Conservation (phyloP, 35 echinoderm and acorn worm genomes). For the Patiria miniata region DNA sequence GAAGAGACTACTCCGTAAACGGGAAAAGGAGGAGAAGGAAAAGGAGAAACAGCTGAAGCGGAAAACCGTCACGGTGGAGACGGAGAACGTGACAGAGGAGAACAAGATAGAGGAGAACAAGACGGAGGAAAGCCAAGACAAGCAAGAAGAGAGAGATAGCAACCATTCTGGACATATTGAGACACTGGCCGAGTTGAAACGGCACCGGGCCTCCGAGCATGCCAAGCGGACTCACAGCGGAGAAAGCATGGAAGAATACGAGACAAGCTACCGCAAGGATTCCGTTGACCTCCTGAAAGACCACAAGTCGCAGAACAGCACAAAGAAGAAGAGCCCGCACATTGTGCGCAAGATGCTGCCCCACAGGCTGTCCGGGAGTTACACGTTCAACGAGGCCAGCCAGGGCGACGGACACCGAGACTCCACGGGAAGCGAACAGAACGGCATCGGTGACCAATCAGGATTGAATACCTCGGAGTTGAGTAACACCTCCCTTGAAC, state of each 20-base stretch:
- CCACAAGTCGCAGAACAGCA: not conserved
- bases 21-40: constrained; percentile 48
- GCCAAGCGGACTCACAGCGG: constrained; percentile 32
- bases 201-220: constrained; percentile 33
- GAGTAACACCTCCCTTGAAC: not conserved
- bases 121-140: not conserved
- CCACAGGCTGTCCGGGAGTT: constrained; percentile 26
- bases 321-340: constrained; percentile 21
- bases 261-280: not conserved
- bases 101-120: constrained; percentile 22
- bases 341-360: constrained; percentile 22
- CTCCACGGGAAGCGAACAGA: not conserved
- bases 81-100: constrained; percentile 21
- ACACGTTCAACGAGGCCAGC: constrained; percentile 4
- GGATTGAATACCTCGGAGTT: not conserved
- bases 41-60: constrained; percentile 39
- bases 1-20: constrained; percentile 16
- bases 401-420: not conserved
- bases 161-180: constrained; percentile 45
- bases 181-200: constrained; percentile 65
- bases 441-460: constrained; percentile 16
- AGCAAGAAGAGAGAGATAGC: not conserved
- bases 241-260: not conserved
- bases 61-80: constrained; percentile 43
- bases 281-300: constrained; percentile 44